phyloP scores from a whole-genome alignment of 2,113 vertebrate species.

The Melospiza georgiana region DNA sequence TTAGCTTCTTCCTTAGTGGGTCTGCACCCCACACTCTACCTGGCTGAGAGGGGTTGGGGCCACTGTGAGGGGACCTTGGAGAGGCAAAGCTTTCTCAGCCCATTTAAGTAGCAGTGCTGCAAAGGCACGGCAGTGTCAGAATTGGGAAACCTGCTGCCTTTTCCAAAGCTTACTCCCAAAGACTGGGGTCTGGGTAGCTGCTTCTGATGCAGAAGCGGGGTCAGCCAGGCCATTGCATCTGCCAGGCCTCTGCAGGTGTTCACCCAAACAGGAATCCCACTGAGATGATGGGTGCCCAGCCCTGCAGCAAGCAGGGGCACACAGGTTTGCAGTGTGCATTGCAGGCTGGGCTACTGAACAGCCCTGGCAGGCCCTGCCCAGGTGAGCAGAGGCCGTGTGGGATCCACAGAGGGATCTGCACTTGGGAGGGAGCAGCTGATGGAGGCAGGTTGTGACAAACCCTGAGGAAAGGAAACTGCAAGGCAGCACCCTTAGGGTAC shows the following conservation, averaged over 20 bases:
- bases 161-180: background rate
- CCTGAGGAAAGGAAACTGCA: background rate
- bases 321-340: background rate
- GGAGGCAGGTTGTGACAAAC: background rate
- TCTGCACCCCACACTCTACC: accelerated
- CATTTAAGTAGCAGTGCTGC: background rate
- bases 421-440: background rate
- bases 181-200: background rate
- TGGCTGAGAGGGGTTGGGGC: background rate
- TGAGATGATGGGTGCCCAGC: accelerated
- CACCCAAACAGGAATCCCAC: background rate
- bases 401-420: background rate
- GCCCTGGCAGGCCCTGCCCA: background rate
- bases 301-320: background rate
- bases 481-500: background rate
- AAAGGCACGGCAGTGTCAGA: accelerated
- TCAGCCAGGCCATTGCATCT: background rate
- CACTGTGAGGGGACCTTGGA: background rate
- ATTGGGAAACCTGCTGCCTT: background rate
- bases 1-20: background rate
- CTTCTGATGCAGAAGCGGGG: accelerated
- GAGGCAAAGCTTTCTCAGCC: background rate
- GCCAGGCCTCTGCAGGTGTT: background rate
- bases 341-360: background rate
- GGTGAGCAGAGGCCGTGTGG: background rate